Percentiles rank a stretch among this genome's conserved stretches.
These are phyloP conservation scores for Rotaria magnacalcarata DNA, from an alignment of 2,888 invertebrate genomes.

Conservation along the genomic window DNA sequence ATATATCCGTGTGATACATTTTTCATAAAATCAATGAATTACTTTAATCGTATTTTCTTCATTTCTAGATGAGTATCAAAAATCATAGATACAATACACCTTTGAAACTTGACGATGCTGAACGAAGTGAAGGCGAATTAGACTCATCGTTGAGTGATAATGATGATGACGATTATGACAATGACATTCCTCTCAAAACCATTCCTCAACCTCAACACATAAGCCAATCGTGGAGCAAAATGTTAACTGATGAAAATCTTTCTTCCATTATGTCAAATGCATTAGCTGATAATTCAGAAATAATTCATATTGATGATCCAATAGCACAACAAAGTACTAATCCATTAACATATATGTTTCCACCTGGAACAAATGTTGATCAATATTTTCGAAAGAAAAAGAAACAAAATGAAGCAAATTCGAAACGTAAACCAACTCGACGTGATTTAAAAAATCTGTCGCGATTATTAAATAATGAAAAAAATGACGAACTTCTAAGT, in stretches of 20 bases:
- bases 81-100: neutral
- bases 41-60: no score
- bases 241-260: slow-evolving; percentile 9
- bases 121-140: slow-evolving; percentile 20
- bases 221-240: neutral
- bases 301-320: slow-evolving; percentile 33
- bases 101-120: neutral
- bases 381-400: neutral
- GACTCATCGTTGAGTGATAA: neutral
- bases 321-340: neutral
- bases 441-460: neutral
- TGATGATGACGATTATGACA: neutral
- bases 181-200: neutral
- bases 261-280: slow-evolving; percentile 1
- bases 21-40: no score
- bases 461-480: neutral
- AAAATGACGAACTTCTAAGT: slow-evolving; percentile 3
- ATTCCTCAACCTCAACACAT: neutral
- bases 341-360: slow-evolving; percentile 4
- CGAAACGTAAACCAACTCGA: neutral
- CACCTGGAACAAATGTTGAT: neutral
- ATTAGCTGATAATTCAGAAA: slow-evolving; percentile 8
- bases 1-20: no score
- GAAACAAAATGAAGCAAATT: neutral
- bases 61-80: neutral